Evolutionary conservation across 2,888 invertebrate species (phyloP), one percentile per base, ranked within the genome.

Genomic region (Philaethria dido): DNA sequence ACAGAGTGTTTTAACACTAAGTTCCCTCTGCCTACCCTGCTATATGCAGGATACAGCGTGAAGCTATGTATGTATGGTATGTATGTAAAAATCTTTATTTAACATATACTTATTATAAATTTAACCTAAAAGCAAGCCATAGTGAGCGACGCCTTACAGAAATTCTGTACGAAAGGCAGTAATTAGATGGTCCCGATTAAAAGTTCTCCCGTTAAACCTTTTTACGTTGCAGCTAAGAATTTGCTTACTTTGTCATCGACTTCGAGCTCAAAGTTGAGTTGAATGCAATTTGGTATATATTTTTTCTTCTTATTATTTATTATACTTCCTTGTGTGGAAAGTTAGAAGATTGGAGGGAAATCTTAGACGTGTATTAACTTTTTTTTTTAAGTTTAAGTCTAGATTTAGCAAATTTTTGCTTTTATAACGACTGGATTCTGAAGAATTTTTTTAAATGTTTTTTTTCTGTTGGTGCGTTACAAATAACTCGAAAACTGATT

Each of bases 151-250:
- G 64, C 67, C 63, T 69, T 55, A 64, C 61, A 45, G 48, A 48
- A 62, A 64, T 61, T 61, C 50, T 18, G 47, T 42, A 66, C 64
- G 50, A 63, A 64, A 50, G 57, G 48, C 67, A 45, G 70, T 71
- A 72, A 72, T 70, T 73, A 81, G 84, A 88, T 87, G 83, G 80
- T 70, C 74, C 88, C 86, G 88, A 88, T 89, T 89, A 89, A 89
- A 90, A 91, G 83, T 89, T 90, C 87, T 72, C 84, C 84, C 82
- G 85, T 89, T 84, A 89, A 89, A 88, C 86, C 84, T 89, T 87
- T 88, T 89, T 87, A 89, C 84, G 83, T 85, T 82, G 80, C 84
- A 83, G 77, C 79, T 75, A 84, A 83, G 83, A 83, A 87, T 88
- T 69, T 69, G 69, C 68, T 74, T 71, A 86, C 87, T 87, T 85